phyloP scores from a whole-genome alignment of 2,888 invertebrate genomes.

The Cheilosia grossa region DNA sequence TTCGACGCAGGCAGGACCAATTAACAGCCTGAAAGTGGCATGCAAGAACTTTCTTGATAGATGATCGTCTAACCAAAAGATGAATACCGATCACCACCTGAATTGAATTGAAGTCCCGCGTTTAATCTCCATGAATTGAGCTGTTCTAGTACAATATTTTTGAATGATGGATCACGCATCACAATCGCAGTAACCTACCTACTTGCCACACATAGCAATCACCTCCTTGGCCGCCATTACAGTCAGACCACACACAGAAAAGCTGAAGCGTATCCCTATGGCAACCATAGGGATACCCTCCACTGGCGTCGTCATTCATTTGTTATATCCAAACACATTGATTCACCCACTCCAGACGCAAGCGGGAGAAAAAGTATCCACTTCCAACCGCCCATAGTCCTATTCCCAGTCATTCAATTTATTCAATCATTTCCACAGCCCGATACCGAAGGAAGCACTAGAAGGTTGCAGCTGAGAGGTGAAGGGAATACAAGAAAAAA shows the following conservation, averaged over 20 bases:
- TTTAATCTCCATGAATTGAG: too few species aligned
- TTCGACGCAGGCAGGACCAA: too few species aligned
- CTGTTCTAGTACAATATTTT: too few species aligned
- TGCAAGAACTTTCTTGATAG: too few species aligned
- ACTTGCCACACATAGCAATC: neutral
- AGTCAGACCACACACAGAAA: neutral
- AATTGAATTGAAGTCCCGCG: too few species aligned
- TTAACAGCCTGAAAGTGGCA: too few species aligned
- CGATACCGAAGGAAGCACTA: neutral
- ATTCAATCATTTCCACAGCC: conserved; percentile 45
- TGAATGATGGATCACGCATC: too few species aligned
- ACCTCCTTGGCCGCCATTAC: neutral
- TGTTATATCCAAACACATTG: conserved; percentile 12
- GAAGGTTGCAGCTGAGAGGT: neutral
- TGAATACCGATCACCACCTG: too few species aligned
- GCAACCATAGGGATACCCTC: conserved; percentile 35
- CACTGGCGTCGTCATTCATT: conserved; percentile 18
- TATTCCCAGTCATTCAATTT: conserved; percentile 40
- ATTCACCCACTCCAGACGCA: neutral
- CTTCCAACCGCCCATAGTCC: neutral
- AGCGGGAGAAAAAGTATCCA: neutral
- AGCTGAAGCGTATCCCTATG: neutral
- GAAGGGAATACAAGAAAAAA: neutral
- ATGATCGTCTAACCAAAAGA: too few species aligned
- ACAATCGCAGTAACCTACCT: too few species aligned